These are phyloP conservation scores for Cryptophagus acutangulus DNA, from an alignment of 2,888 invertebrate species.

Conservation along the genomic window DNA sequence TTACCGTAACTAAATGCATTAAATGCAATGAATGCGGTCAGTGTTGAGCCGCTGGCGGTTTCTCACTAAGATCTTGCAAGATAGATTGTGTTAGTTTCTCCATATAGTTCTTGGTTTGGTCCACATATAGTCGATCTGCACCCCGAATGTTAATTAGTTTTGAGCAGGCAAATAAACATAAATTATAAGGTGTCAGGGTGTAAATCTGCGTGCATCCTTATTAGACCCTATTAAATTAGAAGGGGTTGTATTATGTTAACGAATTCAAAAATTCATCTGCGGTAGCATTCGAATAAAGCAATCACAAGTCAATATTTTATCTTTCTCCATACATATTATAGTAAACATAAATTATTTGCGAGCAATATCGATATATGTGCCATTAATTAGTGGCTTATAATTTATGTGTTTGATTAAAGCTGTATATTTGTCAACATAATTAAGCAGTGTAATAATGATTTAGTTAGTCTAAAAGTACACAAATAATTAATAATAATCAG, in stretches of 20 bases:
- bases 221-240: conserved; percentile 28
- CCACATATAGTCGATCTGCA: conserved; percentile 18
- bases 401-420: conserved; percentile 2
- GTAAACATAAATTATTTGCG: background rate
- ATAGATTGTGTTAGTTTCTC: conserved; percentile 20
- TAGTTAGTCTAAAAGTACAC: no score
- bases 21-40: conserved; percentile 20
- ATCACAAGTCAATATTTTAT: background rate
- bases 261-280: no score
- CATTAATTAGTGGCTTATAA: background rate
- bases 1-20: conserved; percentile 14
- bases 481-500: no score
- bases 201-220: conserved; percentile 34
- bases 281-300: no score
- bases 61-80: conserved; percentile 39
- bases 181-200: conserved; percentile 28
- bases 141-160: conserved; percentile 33
- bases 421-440: no score
- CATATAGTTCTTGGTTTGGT: no score
- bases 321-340: background rate
- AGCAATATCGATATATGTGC: no score
- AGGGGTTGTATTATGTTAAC: background rate
- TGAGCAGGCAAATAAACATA: conserved; percentile 34
- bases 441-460: no score
- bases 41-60: conserved; percentile 28